These are phyloP conservation scores for Drosophila eohydei DNA, from an alignment of 2,888 invertebrate genomes.

Conservation along the genomic window DNA sequence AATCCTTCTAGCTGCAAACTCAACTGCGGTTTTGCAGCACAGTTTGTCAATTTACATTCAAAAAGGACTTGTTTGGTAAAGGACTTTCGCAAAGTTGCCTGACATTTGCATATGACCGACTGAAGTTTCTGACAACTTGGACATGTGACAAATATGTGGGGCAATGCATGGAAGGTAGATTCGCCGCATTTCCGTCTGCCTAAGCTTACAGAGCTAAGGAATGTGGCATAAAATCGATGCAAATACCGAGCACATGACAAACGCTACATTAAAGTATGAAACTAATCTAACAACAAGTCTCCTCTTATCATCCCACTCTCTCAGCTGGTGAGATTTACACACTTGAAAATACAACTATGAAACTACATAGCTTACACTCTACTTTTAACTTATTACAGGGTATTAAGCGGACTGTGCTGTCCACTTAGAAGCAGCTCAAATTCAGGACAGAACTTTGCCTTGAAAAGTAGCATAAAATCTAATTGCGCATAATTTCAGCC, in stretches of 20 bases:
- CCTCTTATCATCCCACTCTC: too few species aligned
- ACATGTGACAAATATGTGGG: slow-evolving; percentile 23
- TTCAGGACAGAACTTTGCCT: not conserved
- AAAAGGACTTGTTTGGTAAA: slow-evolving; percentile 28
- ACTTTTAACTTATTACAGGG: not conserved
- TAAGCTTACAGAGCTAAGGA: not conserved
- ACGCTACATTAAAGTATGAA: too few species aligned
- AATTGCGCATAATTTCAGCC: slow-evolving; percentile 31
- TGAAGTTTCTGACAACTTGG: slow-evolving; percentile 6
- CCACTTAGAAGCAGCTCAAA: not conserved
- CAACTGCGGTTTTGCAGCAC: slow-evolving; percentile 36
- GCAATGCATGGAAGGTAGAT: not conserved
- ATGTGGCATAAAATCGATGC: not conserved
- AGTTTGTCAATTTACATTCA: slow-evolving; percentile 50
- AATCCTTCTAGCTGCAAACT: slow-evolving; percentile 21
- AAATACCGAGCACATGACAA: too few species aligned
- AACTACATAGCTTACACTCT: not conserved
- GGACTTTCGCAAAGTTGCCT: slow-evolving; percentile 36
- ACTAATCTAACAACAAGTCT: too few species aligned
- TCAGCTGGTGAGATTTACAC: too few species aligned
- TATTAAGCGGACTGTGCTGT: not conserved
- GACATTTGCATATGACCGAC: slow-evolving; percentile 57
- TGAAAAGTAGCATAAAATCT: slow-evolving; percentile 15
- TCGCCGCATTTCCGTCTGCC: not conserved
- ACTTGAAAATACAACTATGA: not conserved